Conservation (phyloP, 2,797 vertebrate genomes). For the Acanthurus tractus region DNA sequence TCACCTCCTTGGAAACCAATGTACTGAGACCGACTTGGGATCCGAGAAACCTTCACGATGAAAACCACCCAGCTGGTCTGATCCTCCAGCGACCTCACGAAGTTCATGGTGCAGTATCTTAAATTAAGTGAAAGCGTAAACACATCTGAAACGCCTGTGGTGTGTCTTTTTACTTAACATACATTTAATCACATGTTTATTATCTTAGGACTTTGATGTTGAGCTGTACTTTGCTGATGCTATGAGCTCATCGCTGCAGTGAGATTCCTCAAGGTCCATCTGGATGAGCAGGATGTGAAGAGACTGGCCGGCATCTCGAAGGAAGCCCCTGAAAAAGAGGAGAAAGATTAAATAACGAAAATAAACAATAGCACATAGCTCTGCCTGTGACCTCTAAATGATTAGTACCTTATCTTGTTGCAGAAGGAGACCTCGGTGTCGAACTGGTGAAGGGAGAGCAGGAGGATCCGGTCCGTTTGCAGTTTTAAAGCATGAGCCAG, state of each 20-base stretch:
- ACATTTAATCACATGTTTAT: not conserved
- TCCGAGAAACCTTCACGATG: slow-evolving; percentile 84
- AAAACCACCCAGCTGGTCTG: slow-evolving; percentile 78
- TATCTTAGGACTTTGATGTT: not conserved
- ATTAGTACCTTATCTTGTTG: slow-evolving; percentile 80
- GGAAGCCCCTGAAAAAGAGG: slow-evolving; percentile 70
- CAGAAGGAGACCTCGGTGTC: slow-evolving; percentile 87
- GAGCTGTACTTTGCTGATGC: slow-evolving; percentile 84
- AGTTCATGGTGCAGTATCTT: slow-evolving; percentile 87
- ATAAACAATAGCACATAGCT: not conserved
- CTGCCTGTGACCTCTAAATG: not conserved
- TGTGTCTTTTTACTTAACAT: not conserved
- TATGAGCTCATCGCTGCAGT: slow-evolving; percentile 83
- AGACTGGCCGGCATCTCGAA: slow-evolving; percentile 50
- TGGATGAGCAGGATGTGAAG: slow-evolving; percentile 81
- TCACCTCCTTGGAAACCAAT: slow-evolving; percentile 87
- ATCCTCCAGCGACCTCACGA: slow-evolving; percentile 67
- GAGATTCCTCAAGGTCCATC: slow-evolving; percentile 85
- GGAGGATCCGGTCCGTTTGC: slow-evolving; percentile 64
- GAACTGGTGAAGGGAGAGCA: slow-evolving; percentile 87
- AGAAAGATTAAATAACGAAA: not conserved
- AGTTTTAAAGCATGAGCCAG: slow-evolving; percentile 71
- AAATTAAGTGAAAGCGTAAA: slow-evolving; percentile 18
- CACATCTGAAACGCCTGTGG: not conserved
- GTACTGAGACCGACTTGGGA: slow-evolving; percentile 78